These are phyloP conservation scores for Chymomyza fuscimana DNA, from an alignment of 2,888 invertebrate species.

Conservation along the genomic window DNA sequence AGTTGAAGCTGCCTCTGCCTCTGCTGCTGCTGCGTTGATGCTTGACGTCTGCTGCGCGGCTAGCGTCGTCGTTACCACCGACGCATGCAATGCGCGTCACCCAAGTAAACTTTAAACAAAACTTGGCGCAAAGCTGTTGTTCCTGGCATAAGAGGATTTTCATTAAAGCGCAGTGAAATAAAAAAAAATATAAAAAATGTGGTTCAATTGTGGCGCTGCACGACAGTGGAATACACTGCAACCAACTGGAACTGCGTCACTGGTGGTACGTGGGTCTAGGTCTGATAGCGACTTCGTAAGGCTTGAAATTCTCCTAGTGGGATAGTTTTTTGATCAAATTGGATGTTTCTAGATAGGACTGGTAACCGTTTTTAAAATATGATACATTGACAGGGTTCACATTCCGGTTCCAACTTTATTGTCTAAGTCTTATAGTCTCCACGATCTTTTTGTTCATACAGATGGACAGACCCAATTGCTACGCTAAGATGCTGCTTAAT, in stretches of 20 bases:
- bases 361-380: too few species aligned
- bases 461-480: too few species aligned
- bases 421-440: too few species aligned
- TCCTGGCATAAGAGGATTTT: constrained; percentile 66
- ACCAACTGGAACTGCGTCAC: background rate
- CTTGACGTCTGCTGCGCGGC: constrained; percentile 3
- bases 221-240: background rate
- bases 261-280: too few species aligned
- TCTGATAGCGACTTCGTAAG: too few species aligned
- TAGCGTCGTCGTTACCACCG: constrained; percentile 11
- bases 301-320: too few species aligned
- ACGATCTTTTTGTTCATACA: too few species aligned
- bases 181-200: constrained; percentile 37
- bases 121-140: constrained; percentile 53
- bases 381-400: too few species aligned
- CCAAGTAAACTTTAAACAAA: constrained; percentile 69
- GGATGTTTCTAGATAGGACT: too few species aligned
- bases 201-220: background rate
- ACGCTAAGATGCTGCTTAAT: too few species aligned
- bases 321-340: too few species aligned
- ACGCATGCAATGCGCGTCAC: constrained; percentile 36
- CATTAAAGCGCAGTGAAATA: constrained; percentile 59
- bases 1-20: constrained; percentile 15
- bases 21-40: constrained; percentile 10
- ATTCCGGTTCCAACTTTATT: too few species aligned